Percentiles rank a stretch among this genome's conserved stretches.
Conservation (phyloP, 1,140 invertebrate species). For the Trachelipus rathkii region DNA sequence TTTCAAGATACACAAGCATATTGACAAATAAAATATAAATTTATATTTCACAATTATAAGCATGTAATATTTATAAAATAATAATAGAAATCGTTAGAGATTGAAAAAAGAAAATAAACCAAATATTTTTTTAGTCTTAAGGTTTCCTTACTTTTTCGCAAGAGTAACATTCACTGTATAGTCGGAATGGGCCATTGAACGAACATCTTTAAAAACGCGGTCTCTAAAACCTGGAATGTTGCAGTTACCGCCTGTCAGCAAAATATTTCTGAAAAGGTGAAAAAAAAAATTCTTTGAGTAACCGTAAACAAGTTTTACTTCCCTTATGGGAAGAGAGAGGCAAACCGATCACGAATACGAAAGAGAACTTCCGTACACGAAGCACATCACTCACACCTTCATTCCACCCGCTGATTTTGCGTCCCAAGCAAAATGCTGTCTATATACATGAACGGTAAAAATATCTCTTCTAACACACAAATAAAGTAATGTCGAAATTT, state of each 20-base stretch:
- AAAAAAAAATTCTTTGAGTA: neutral
- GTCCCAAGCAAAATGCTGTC: too few species aligned
- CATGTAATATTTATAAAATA: neutral
- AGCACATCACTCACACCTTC: too few species aligned
- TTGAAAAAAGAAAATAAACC: too few species aligned
- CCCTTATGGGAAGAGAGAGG: too few species aligned
- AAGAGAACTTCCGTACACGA: too few species aligned
- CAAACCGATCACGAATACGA: too few species aligned
- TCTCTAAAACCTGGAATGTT: constrained; percentile 79
- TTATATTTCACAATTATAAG: too few species aligned
- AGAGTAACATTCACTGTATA: constrained; percentile 68
- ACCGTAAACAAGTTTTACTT: neutral
- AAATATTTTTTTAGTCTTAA: too few species aligned
- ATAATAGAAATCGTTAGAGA: neutral
- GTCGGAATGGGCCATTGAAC: constrained; percentile 69
- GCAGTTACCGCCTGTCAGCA: constrained; percentile 84
- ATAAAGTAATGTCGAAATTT: too few species aligned
- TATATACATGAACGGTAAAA: too few species aligned
- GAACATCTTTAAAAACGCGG: constrained; percentile 72
- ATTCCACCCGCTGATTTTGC: too few species aligned
- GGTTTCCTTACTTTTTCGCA: constrained; percentile 56
- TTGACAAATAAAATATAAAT: neutral
- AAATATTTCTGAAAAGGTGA: constrained; percentile 65
- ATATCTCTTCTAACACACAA: too few species aligned
- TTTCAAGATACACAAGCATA: constrained; percentile 23